Percentiles rank a stretch among this genome's conserved stretches.
phyloP scores from a whole-genome alignment of 2,888 invertebrate genomes.

The Oscheius sp. region DNA sequence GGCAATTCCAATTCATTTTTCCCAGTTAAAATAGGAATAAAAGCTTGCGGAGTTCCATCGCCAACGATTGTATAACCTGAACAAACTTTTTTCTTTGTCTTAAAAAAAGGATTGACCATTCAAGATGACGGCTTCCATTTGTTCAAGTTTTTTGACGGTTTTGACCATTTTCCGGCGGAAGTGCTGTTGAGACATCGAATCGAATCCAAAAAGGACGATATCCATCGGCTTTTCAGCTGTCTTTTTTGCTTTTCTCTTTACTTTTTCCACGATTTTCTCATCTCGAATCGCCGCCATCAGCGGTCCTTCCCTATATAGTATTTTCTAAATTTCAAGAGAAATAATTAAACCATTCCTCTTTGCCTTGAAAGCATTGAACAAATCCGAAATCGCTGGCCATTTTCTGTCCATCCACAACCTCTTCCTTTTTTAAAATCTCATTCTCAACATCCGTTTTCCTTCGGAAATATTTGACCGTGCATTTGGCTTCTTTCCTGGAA shows the following conservation, averaged over 20 bases:
- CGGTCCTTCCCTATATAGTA: no score
- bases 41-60: constrained; percentile 72
- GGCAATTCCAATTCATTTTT: constrained; percentile 71
- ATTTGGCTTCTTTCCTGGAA: neutral
- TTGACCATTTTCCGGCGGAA: constrained; percentile 83
- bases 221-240: constrained; percentile 27
- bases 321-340: constrained; percentile 29
- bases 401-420: neutral
- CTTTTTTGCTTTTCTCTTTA: neutral
- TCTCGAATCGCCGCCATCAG: constrained; percentile 31
- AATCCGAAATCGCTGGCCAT: constrained; percentile 5
- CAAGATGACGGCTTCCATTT: constrained; percentile 63
- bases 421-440: neutral
- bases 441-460: neutral
- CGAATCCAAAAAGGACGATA: constrained; percentile 78
- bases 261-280: neutral
- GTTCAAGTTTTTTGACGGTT: constrained; percentile 78
- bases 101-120: constrained; percentile 41
- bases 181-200: constrained; percentile 85
- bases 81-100: neutral
- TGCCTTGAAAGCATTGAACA: neutral
- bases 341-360: neutral
- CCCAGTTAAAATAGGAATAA: constrained; percentile 72
- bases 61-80: constrained; percentile 72
- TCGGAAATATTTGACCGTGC: neutral